Evolutionary conservation across 2,797 vertebrate genomes (phyloP), one percentile per base, ranked within the genome.

Genomic region (Champsocephalus esox): DNA sequence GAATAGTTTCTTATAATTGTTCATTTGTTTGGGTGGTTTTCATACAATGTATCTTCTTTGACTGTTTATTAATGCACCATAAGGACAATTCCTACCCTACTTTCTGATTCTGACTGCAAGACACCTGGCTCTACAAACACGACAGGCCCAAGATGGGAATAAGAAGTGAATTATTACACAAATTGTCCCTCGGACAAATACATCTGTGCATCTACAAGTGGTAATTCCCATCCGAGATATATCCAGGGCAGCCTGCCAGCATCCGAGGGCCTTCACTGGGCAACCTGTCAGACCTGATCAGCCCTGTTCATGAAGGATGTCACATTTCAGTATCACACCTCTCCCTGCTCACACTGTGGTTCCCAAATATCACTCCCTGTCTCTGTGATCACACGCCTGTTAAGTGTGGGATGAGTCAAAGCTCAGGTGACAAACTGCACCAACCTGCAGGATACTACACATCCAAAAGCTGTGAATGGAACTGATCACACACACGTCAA

Each of bases 201-300:
- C 61, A 51, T 57, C n/a, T 66, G 59, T 67, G 57, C 61, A 28
- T 77, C 21, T 21, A 21, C 24, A 69, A 57, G 52, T 61, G 78
- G 34, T 48, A 69, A 66, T 57, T 51, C 19, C 59, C n/a, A 66
- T 64, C 50, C 66, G 76, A 48, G 62, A 51, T 60, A 59, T 17
- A 76, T 69, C 44, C 43, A 43, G 63, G 70, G 70, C 70, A 66
- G n/a, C 12, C 24, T 41, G 88, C 74, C 72, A 82, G 46, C 65
- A 77, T 79, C 73, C 73, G 44, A 16, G 32, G 5, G 0, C 66
- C 49, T 63, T 48, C 58, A 45, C 48, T 17, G 32, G 58, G 24
- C 49, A 64, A 84, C 86, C 81, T 88, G 86, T 89, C 83, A 85
- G 67, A 91, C 86, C 80, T 80, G 90, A 88, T 89, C 83, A 79